Evolutionary conservation across 2,113 vertebrate species (phyloP), one percentile per base, ranked within the genome.

Genomic region (Misgurnus anguillicaudatus): DNA sequence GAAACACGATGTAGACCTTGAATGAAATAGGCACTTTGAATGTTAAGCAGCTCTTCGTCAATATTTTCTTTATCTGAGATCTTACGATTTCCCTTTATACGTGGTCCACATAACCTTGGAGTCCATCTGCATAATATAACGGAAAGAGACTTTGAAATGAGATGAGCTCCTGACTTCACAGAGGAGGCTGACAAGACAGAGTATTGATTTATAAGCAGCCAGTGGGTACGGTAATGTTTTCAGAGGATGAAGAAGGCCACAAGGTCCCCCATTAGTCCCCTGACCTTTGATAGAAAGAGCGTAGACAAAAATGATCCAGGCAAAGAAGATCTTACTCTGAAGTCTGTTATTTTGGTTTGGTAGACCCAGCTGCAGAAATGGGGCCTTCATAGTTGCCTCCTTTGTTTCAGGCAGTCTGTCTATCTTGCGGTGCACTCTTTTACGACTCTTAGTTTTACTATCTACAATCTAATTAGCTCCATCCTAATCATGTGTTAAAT

Each of bases 221-320:
- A 42, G 78, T 86, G 86, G 84, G 82, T 63, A 81, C 66, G 85
- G 82, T 82, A 86, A 86, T 91, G 89, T 91, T 92, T 91, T 90
- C 85, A 86, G 83, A 90, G 88, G 86, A 87, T 83, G 83, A 82
- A 87, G 87, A 90, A 89, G 92, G 92, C 88, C 90, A 91, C 58
- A 76, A 89, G 92, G 91, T 91, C 88, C 84, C 88, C 90, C 92
- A 93, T 94, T 93, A 92, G 91, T 90, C 89, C 86, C 84, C 87
- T 93, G 91, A 93, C 92, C 93, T 85, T 87, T 90, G 89, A 89
- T 88, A 83, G 81, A 74, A 80, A 77, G 51, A 85, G 86, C 78
- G 83, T 11, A 48, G 84, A 82, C 85, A 82, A 86, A 83, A 85
- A 84, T 85, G 81, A 80, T 62, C 81, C 84, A 86, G 84, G 81